Base-by-base conservation (phyloP, 1,140 invertebrate species). In the Trachelipus rathkii region DNA sequence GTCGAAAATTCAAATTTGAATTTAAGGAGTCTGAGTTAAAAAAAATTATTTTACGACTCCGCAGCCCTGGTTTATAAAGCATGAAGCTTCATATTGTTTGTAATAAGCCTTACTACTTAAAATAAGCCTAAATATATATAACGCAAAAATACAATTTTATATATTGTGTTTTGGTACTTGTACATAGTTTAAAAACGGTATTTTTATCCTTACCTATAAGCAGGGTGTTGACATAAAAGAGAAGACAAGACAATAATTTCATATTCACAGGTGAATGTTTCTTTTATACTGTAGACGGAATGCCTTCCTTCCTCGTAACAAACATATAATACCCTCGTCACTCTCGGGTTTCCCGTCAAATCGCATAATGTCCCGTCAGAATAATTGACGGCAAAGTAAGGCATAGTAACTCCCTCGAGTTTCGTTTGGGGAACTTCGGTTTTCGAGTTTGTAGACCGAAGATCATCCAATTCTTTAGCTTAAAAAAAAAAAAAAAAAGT, bases 261-360 rank as follows among this genome's bases (percentile, higher is more conserved):
- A 85, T 99, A 99, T 86, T 95, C 93, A 84, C 97, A 99, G 0
- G 92, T 95, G 0, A 93, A 92, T 0, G 90, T 92, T 86, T 99
- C 96, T 83, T 97, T 96, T 45, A 98, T 87, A 0, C 94, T 94
- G 84, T 93, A 95, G 13, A 98, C 90, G 82, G 97, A 95, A 82
- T 96, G 93, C 82, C 84, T 83, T 7, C 85, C 85, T 24, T 86
- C 84, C 21, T 85, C 80, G 73, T 92, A 94, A 84, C 94, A 96
- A 0, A 95, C 92, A 83, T 95, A 96, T 1, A 91, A 85, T 6
- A 96, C 89, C 82, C 89, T 90, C 3, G 93, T 94, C 4, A 89
- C 86, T 44, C 97, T 88, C 10, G 93, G 93, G 82, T 91, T 89
- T n/a, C 87, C 87, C 79, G 91, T 98, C 44, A 98, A 85, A 82